Conservation (phyloP, 2,888 invertebrate genomes). For the Aspidiotus destructor region DNA sequence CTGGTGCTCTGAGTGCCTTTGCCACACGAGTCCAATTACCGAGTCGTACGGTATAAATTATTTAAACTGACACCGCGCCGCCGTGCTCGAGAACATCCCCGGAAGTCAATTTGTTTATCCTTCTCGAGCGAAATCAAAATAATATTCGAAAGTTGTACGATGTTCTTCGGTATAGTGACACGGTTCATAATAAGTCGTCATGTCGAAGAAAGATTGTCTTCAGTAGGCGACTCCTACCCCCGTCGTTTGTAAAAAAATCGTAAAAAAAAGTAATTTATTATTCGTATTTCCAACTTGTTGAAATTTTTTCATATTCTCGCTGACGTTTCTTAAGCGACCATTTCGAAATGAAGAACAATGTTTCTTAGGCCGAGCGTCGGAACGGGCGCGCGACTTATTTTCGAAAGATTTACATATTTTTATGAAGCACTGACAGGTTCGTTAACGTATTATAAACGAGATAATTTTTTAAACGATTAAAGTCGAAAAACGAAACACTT, state of each 20-base stretch:
- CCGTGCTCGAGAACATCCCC: neutral
- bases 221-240: too few relatives aligned
- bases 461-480: too few relatives aligned
- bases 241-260: neutral
- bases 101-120: slow-evolving; percentile 2
- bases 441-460: too few relatives aligned
- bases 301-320: neutral
- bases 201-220: neutral
- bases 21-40: slow-evolving; percentile 4
- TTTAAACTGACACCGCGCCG: neutral
- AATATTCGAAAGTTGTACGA: neutral
- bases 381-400: neutral
- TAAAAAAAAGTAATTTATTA: slow-evolving; percentile 1
- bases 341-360: neutral
- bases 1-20: neutral
- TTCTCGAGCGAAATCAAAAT: neutral
- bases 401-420: slow-evolving; percentile 1
- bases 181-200: too few relatives aligned
- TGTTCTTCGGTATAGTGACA: too few relatives aligned
- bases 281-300: neutral
- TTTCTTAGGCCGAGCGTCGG: neutral
- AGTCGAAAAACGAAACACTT: too few relatives aligned
- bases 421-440: too few relatives aligned
- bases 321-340: neutral
- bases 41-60: neutral